A percentile compares a stretch with the other conserved stretches of the same genome.
phyloP scores from a whole-genome alignment of 2,113 vertebrate species.

The Pedionomus torquatus region DNA sequence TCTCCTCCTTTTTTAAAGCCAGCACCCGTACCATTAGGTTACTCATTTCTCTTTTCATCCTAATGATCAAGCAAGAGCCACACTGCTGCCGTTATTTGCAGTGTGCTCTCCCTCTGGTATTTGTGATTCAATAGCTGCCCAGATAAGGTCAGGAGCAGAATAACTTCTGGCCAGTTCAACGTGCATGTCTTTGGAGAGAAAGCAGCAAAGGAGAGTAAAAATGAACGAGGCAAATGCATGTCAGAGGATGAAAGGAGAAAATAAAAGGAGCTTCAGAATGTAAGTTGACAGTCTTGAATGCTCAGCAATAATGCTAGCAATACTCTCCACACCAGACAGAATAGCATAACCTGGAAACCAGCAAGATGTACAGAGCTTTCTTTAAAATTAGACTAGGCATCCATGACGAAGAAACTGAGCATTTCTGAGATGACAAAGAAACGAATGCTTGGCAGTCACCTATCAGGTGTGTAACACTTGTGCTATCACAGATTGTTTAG shows the following conservation, averaged over 20 bases:
- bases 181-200: background rate
- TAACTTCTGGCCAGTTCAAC: background rate
- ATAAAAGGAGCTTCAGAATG: background rate
- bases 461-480: background rate
- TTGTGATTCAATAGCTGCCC: background rate
- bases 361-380: background rate
- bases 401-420: background rate
- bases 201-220: background rate
- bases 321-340: background rate
- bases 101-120: background rate
- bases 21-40: fast-evolving
- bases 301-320: background rate
- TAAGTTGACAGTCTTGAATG: background rate
- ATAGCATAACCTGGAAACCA: background rate
- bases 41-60: background rate
- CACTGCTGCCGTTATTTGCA: background rate
- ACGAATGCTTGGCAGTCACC: background rate
- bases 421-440: background rate
- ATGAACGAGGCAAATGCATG: background rate
- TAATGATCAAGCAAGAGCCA: background rate
- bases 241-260: background rate
- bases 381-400: background rate
- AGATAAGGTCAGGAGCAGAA: background rate
- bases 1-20: background rate
- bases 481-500: background rate